Evolutionary conservation across 1,140 invertebrate species (phyloP).

Genomic region (Telenomus remus): DNA sequence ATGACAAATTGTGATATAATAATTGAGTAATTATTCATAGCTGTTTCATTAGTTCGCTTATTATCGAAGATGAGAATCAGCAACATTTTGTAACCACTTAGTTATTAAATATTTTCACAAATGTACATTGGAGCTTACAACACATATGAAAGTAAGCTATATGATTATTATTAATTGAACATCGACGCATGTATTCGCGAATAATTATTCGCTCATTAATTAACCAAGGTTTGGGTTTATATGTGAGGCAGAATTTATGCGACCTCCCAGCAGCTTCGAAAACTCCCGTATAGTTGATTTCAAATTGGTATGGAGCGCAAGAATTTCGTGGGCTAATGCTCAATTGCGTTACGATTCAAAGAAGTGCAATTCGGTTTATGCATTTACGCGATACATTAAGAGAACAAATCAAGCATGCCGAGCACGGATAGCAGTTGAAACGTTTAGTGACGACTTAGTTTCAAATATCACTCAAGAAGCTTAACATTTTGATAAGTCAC

Average conservation of each 20-base stretch:
- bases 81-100: too few relatives aligned
- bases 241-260: neutral
- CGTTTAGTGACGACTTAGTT: neutral
- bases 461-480: neutral
- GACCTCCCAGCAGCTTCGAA: neutral
- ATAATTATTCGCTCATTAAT: slow-evolving; percentile 6
- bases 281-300: neutral
- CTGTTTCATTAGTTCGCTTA: too few relatives aligned
- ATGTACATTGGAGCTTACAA: neutral
- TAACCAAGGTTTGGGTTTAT: neutral
- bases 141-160: neutral
- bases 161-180: slow-evolving; percentile 2
- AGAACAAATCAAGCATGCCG: slow-evolving; percentile 5
- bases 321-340: neutral
- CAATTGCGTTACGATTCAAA: slow-evolving; percentile 2
- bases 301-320: neutral
- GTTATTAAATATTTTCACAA: neutral
- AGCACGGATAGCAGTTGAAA: neutral
- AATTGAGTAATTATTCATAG: too few relatives aligned
- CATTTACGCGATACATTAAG: slow-evolving; percentile 4
- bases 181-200: neutral
- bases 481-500: neutral
- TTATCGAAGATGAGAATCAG: too few relatives aligned
- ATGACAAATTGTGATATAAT: too few relatives aligned
- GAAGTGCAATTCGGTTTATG: neutral